Conservation (phyloP, 2,797 vertebrate genomes). For the Psittacula echo region DNA sequence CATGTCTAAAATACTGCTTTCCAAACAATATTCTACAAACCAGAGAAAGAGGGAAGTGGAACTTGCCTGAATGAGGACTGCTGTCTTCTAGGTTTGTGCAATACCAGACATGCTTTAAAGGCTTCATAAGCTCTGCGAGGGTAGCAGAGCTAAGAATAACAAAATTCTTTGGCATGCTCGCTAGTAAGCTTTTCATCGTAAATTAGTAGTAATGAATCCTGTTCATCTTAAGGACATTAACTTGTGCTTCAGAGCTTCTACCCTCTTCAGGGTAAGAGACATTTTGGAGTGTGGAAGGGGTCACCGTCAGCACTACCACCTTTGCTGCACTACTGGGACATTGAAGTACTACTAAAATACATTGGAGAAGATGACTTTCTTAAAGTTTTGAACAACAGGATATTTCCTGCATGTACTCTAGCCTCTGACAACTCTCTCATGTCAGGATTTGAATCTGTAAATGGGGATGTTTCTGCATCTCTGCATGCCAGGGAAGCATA, state of each 20-base stretch:
- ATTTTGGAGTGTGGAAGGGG: not conserved
- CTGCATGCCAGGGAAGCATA: not conserved
- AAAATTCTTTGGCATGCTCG: slow-evolving; percentile 14
- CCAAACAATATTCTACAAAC: not conserved
- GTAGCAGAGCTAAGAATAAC: slow-evolving; percentile 25
- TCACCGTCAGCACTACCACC: not conserved
- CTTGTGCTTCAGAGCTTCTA: not conserved
- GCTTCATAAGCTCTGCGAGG: slow-evolving; percentile 7
- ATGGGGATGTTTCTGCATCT: not conserved
- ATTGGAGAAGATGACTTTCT: not conserved
- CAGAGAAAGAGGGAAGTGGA: not conserved
- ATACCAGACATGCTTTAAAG: not conserved
- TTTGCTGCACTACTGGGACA: not conserved
- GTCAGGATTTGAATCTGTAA: not conserved
- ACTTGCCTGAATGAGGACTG: not conserved
- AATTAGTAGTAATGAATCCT: not conserved
- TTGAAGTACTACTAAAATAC: not conserved
- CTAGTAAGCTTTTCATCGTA: not conserved
- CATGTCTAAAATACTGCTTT: not conserved
- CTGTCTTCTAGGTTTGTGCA: not conserved
- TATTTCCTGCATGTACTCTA: not conserved
- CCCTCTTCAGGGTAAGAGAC: not conserved
- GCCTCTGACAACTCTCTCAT: not conserved
- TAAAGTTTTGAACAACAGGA: not conserved
- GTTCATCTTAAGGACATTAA: not conserved